Evolutionary conservation across 1,140 invertebrate species (phyloP).

Genomic region (Pseudomyrmex pallidus): DNA sequence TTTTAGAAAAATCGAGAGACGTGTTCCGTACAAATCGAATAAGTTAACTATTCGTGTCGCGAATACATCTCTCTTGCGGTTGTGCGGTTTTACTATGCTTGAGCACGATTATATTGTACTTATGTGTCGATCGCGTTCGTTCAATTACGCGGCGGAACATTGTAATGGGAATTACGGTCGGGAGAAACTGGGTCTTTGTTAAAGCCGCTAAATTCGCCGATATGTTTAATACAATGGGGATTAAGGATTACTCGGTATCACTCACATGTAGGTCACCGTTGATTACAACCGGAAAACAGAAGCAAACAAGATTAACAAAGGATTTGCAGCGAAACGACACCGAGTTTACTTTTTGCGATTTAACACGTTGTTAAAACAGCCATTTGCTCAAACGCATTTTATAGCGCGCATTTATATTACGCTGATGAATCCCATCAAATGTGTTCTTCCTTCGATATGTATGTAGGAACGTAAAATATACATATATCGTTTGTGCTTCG

Average conservation of each 20-base stretch:
- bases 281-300: neutral
- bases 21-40: neutral
- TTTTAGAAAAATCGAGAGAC: neutral
- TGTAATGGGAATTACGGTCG: neutral
- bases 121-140: too few relatives aligned
- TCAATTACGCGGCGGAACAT: neutral
- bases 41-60: neutral
- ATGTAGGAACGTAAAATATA: too few relatives aligned
- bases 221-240: slow-evolving; percentile 30
- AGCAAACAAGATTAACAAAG: neutral
- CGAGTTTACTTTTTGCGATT: neutral
- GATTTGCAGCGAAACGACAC: neutral
- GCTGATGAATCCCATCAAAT: neutral
- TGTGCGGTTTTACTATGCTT: neutral
- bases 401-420: neutral
- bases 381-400: neutral
- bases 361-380: neutral
- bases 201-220: slow-evolving; percentile 21
- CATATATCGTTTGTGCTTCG: too few relatives aligned
- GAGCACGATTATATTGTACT: too few relatives aligned
- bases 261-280: neutral
- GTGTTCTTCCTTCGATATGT: too few relatives aligned
- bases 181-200: slow-evolving; percentile 9
- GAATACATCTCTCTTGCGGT: neutral
- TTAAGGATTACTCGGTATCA: slow-evolving; percentile 29